phyloP scores from a whole-genome alignment of 92 coral and sea anemone genomes.

The Porites divaricata region DNA sequence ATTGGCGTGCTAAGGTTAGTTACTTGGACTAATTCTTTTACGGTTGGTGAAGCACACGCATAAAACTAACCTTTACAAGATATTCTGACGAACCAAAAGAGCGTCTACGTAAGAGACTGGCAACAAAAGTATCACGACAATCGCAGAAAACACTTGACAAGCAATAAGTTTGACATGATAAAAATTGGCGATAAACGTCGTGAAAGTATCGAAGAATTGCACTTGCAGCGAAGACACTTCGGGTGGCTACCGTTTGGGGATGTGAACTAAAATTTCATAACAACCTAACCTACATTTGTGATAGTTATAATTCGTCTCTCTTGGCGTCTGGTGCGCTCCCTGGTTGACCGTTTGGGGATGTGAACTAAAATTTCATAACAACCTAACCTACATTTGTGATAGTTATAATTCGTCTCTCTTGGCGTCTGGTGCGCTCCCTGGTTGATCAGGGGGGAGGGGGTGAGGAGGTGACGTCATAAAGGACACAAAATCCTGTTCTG shows the following conservation, averaged over 20 bases:
- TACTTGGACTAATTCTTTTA: too few species aligned
- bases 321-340: constrained; percentile 19
- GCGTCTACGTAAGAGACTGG: too few species aligned
- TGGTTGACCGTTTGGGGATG: constrained; percentile 22
- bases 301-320: constrained; percentile 58
- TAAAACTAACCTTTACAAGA: too few species aligned
- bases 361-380: neutral
- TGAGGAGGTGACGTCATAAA: constrained; percentile 84
- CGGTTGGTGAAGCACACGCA: too few species aligned
- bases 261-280: neutral
- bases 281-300: neutral
- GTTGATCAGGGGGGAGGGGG: constrained; percentile 67
- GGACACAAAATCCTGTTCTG: constrained; percentile 73
- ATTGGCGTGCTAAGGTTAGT: neutral
- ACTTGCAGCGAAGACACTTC: neutral
- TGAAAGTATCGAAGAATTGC: too few species aligned
- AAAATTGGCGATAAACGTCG: too few species aligned
- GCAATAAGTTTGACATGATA: too few species aligned
- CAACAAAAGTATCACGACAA: too few species aligned
- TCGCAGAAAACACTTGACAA: too few species aligned
- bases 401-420: constrained; percentile 62
- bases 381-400: neutral
- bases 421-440: constrained; percentile 16
- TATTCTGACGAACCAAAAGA: too few species aligned
- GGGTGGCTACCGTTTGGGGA: neutral